Evolutionary conservation across 2,888 invertebrate species (phyloP), one percentile per base, ranked within the genome.

Genomic region (Oscheius sp.): DNA sequence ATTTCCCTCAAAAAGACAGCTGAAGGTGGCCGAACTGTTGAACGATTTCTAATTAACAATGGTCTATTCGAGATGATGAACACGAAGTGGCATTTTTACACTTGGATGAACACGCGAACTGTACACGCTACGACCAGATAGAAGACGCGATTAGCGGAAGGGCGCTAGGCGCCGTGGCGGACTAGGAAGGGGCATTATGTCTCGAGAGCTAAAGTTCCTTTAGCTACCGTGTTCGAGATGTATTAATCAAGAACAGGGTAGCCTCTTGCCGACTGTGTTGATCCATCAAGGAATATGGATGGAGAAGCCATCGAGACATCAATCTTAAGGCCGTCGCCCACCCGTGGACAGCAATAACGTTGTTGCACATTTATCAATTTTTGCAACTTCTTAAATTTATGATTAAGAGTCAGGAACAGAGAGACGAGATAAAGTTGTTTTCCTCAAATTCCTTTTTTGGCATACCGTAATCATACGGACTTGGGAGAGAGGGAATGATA

Each of bases 101-200:
- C 66, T 50, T 66, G 66, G 50, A 53, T 66, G 66, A 66, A 66
- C 66, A 66, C 50, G 55, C 46, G 66, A 66, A 66, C 66, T 55
- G 66, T 66, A 61, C 61, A 42, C 61, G 57, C 57, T 57, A 31
- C 23, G 37, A 57, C 33, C 61, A 61, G 61, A 61, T 61, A 61
- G 61, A 61, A 61, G 61, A 45, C 42, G 61, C 61, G 61, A 61
- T 61, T 61, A 61, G 61, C 27, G 31, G 25, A n/a, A 29, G 42
- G 6, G 42, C 4, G 12, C n/a, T 4, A 4, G 12, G 17, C n/a
- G 34, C 20, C n/a, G 34, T 34, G 55, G n/a, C 20, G n/a, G 17
- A 25, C 61, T 45, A n/a, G 34, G 34, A 23, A 34, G 34, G 10
- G 33, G 12, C 25, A 42, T 27, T 15, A 27, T 20, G 27, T 42